Base-by-base conservation (phyloP, 2,797 vertebrate species). In the Echeneis naucrates region DNA sequence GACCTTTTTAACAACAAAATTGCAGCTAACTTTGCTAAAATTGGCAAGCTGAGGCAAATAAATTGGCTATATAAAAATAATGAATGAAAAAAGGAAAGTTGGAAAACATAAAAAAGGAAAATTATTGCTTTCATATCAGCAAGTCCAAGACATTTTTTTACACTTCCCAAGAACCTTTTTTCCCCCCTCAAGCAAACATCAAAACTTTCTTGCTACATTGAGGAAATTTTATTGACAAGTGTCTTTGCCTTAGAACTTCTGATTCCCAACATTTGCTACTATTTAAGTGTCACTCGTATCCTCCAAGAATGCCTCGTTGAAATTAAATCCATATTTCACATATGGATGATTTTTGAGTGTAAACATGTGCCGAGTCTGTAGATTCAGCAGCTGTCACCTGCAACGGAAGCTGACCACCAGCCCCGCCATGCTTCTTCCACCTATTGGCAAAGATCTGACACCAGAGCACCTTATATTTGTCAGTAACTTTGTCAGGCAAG, bases 401-500 rank as follows among this genome's bases (percentile, higher is more conserved):
- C 55, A 75, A 57, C 57, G 42, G 58, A 13, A 45, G 21, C 63
- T 64, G 75, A 59, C 21, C 51, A 26, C 3, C 17, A 64, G 67
- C 66, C 73, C 56, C n/a, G n/a, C 42, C 21, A 30, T 52, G 37
- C 54, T 51, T 79, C 62, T 64, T 77, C 32, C n/a, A 52, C 51
- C 42, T 19, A 72, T 68, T 30, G 64, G 51, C 62, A 37, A 8
- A 53, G 55, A 75, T 63, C 64, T 3, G 44, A 63, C 44, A 45
- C 35, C 30, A 33, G 45, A 10, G 8, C 10, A 76, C 82, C 16
- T 72, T 47, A 56, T 38, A 52, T 62, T 55, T 54, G 45, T 79
- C 80, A 55, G 60, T 82, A 50, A 61, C 69, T 68, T 47, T 65
- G 63, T 69, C n/a, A n/a, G n/a, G n/a, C n/a, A n/a, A n/a, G n/a